Evolutionary conservation across 2,888 invertebrate species (phyloP), one percentile per base, ranked within the genome.

Genomic region (Mesorhabditis belari): DNA sequence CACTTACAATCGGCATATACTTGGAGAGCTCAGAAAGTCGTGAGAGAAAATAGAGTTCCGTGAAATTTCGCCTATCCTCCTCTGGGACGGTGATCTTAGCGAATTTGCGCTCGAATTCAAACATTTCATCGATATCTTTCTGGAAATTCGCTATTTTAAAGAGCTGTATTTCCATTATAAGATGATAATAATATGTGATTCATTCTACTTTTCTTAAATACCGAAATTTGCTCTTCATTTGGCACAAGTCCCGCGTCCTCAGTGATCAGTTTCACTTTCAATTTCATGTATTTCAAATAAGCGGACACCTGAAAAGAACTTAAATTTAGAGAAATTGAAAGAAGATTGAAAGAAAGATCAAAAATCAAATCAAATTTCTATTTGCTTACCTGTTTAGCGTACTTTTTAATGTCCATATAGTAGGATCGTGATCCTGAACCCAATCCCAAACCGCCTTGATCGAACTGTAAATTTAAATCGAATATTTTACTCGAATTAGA

Each of bases 381-480:
- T 21, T 19, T n/a, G 50, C 50, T 19, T 19, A 80, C 63, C 60
- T 80, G 80, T 61, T 79, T 77, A 35, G 68, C 70, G 63, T 79
- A 80, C 58, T 74, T 72, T 35, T 71, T 75, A 24, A 70, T 69
- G 62, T 80, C 76, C 49, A 80, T 58, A 55, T 79, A 80, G 57
- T 80, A 80, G 55, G 80, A 77, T 4, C 80, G 59, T 9, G 80
- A 74, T 6, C 70, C 67, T n/a, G 69, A 63, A n/a, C 79, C 79
- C 27, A 79, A 65, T 5, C 80, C 79, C n/a, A 79, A 69, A 44
- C 65, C 66, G 52, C 77, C 77, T 65, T 79, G 79, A 58, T 80
- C 80, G 53, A 79, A 74, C 67, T 73, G 61, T 23, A 70, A 53
- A 17, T n/a, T n/a, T n/a, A n/a, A n/a, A n/a, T n/a, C n/a, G n/a